Evolutionary conservation across 1,140 invertebrate species (phyloP), one percentile per base, ranked within the genome.

Genomic region (Drosophila azteca): DNA sequence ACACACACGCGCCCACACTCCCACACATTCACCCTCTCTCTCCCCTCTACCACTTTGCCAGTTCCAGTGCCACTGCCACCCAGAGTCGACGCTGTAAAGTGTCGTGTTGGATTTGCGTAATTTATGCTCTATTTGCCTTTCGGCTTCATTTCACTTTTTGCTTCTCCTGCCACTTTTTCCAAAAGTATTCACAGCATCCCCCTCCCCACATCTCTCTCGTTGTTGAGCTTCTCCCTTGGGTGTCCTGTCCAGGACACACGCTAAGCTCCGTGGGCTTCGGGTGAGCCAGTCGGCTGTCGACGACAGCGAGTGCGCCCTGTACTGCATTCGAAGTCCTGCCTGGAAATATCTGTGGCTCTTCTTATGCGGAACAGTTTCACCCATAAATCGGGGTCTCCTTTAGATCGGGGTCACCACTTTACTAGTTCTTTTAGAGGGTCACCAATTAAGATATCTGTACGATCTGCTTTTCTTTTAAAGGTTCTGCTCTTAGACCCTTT

Each of bases 71-170:
- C 17, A 20, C 35, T 60, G 55, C 39, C 60, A 9, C 44, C 35
- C 35, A 2, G 35, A 26, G 50, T 51, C 59, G 78, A 54, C 55
- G 46, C 65, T 70, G 68, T 52, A 79, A 80, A 80, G 84, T 84
- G 79, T 89, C 84, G 76, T 83, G 76, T 84, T 89, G 83, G 84
- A 89, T 89, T 89, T 89, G 77, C 85, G 84, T 89, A 89, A 90
- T 89, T 89, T 89, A 90, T 89, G 79, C 84, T 90, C 84, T 89
- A 84, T 89, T 89, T 89, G 85, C 84, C 77, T 88, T 87, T 87
- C 83, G 83, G 82, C 75, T 87, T 85, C 82, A 87, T 87, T 87
- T 87, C 76, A 88, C 79, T 87, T 87, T 87, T 87, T 87, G 81
- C 73, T 68, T 61, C 68, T 73, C 39, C 67, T 66, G 62, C 62